A percentile compares a stretch with the other conserved stretches of the same genome.
Evolutionary conservation across 1,140 invertebrate genomes (phyloP).

Genomic region (Diachasmimorpha longicaudata): DNA sequence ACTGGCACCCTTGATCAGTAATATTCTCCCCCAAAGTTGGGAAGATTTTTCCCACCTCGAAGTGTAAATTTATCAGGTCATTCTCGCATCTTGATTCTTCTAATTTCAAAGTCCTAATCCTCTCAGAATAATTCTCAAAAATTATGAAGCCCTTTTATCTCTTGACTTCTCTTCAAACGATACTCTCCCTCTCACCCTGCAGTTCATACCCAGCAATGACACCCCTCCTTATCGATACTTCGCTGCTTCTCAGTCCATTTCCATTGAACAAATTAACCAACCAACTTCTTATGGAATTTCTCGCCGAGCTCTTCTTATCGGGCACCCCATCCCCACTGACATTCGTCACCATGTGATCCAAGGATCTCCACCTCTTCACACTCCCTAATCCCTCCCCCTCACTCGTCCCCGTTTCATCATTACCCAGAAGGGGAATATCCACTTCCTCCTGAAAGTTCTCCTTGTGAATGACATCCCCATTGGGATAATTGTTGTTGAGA

Average conservation of each 20-base stretch:
- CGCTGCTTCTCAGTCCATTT: constrained; percentile 68
- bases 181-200: constrained; percentile 62
- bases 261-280: constrained; percentile 73
- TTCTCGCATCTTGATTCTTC: too few species aligned
- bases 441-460: constrained; percentile 52
- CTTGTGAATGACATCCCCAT: constrained; percentile 62
- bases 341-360: constrained; percentile 70
- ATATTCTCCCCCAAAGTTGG: not conserved
- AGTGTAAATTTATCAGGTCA: not conserved
- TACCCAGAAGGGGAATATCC: constrained; percentile 64
- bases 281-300: constrained; percentile 71
- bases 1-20: not conserved
- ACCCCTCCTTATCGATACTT: constrained; percentile 69
- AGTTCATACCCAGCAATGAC: constrained; percentile 58
- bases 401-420: constrained; percentile 59
- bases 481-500: constrained; percentile 65
- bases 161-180: constrained; percentile 52
- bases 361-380: constrained; percentile 77
- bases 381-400: constrained; percentile 56
- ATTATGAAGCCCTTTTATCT: not conserved
- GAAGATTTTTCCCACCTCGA: not conserved
- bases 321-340: constrained; percentile 51
- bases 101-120: too few species aligned
- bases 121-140: not conserved
- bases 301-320: constrained; percentile 61